Evolutionary conservation across 2,888 invertebrate species (phyloP).

Genomic region (Fragum fragum): DNA sequence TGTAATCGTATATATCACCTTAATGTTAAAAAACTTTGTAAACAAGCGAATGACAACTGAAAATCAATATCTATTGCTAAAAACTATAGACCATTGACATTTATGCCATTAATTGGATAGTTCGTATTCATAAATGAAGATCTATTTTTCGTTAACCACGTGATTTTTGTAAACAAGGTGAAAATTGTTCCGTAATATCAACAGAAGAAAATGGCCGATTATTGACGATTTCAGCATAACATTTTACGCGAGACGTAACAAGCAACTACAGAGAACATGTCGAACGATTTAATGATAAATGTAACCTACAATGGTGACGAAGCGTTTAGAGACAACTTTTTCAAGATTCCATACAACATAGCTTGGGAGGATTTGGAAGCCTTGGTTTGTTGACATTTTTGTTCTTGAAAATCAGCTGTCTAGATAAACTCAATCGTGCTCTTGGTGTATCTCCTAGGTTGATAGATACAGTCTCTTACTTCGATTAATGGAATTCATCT

Average conservation of each 20-base stretch:
- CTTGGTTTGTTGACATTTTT: constrained; percentile 60
- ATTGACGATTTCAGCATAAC: constrained; percentile 32
- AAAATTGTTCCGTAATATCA: constrained; percentile 49
- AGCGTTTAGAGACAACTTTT: constrained; percentile 59
- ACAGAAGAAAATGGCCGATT: constrained; percentile 58
- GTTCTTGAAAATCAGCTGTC: constrained; percentile 8
- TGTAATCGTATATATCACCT: background rate
- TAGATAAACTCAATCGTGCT: too few species aligned
- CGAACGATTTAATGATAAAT: constrained; percentile 45
- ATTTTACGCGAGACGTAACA: constrained; percentile 28
- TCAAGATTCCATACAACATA: constrained; percentile 60
- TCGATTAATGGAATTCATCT: too few species aligned
- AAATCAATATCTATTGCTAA: too few species aligned
- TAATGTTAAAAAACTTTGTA: too few species aligned
- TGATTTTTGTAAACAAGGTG: constrained; percentile 58
- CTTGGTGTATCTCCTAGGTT: too few species aligned
- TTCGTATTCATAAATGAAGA: background rate
- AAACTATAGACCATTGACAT: too few species aligned
- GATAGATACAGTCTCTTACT: too few species aligned
- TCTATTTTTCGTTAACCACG: constrained; percentile 52
- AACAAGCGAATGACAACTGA: too few species aligned
- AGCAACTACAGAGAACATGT: constrained; percentile 29
- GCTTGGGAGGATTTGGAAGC: constrained; percentile 70
- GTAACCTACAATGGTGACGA: constrained; percentile 57
- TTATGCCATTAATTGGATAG: too few species aligned